Base-by-base conservation (phyloP, 2,113 vertebrate species). In the Pangasianodon gigas region DNA sequence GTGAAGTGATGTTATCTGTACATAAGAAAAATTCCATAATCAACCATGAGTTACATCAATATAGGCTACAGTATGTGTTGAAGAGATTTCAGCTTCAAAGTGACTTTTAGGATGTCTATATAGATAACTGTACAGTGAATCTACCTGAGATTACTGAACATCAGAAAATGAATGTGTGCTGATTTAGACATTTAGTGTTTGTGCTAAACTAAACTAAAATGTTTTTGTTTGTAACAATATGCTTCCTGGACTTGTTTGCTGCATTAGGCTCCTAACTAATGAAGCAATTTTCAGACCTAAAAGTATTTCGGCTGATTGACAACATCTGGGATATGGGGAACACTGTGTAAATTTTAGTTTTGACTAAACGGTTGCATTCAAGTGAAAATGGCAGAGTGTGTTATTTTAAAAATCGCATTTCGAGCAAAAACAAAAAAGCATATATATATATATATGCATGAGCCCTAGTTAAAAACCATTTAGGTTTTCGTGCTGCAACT, bases 391-490 rank as follows among this genome's bases (percentile, higher is more conserved):
- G 5, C 74, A 77, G 41, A 16, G 67, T 48, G 9, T 51, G 24
- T 52, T 26, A 6, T 16, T 51, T 80, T 77, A 26, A 51, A 51
- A 80, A 48, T 26, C 5, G 48, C 13, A 48, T 77, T 29, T 79
- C 75, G 29, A 5, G 2, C 24, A 48, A 51, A 80, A 80, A 13
- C 21, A 26, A 79, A 19, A 6, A 24, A 24, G 18, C 37, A 24
- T 75, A 46, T 75, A 11, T 1, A 37, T 21, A 67, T 32, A 19
- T 37, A 5, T 6, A 9, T 69, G 69, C 10, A 51, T 51, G 37
- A 62, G 24, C 37, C 83, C 24, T 41, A 54, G 69, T 86, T 52
- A 56, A 54, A 32, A 86, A 86, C 29, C 21, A 62, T 84, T 84
- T 62, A 8, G 56, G 16, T 32, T n/a, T 77, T 62, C 14, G 18